A percentile compares a stretch with the other conserved stretches of the same genome.
Evolutionary conservation across 2,888 invertebrate species (phyloP).

Genomic region (Orchesellides sinensis): DNA sequence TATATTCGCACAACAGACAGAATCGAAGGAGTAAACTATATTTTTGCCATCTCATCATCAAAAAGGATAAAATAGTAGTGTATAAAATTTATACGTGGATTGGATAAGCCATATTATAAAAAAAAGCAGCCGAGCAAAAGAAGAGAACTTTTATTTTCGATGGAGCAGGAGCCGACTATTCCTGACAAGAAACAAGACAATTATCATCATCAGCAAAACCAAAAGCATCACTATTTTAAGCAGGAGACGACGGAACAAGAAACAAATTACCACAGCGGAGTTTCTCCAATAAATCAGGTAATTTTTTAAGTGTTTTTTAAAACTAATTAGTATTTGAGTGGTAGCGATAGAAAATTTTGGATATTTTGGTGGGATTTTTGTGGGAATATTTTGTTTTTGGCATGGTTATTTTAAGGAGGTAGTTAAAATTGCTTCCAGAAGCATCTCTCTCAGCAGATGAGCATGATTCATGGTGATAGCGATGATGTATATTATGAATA

Average conservation of each 20-base stretch:
- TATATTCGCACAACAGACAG: no score
- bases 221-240: constrained; percentile 1
- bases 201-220: neutral
- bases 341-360: no score
- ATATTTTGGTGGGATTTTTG: no score
- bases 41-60: constrained; percentile 30
- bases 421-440: no score
- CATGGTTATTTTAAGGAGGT: no score
- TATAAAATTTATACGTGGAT: neutral
- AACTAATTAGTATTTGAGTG: no score
- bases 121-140: neutral
- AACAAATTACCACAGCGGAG: neutral
- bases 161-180: constrained; percentile 30
- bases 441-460: no score
- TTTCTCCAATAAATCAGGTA: neutral
- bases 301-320: neutral
- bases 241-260: no score
- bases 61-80: neutral
- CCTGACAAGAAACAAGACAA: constrained; percentile 8
- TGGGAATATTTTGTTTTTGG: no score
- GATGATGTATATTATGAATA: no score
- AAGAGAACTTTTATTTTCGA: constrained; percentile 3
- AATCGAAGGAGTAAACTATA: neutral
- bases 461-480: no score
- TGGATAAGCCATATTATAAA: neutral